A percentile compares a stretch with the other conserved stretches of the same genome.
These are phyloP conservation scores for Halesus radiatus DNA, from an alignment of 1,140 invertebrate genomes.

Conservation along the genomic window DNA sequence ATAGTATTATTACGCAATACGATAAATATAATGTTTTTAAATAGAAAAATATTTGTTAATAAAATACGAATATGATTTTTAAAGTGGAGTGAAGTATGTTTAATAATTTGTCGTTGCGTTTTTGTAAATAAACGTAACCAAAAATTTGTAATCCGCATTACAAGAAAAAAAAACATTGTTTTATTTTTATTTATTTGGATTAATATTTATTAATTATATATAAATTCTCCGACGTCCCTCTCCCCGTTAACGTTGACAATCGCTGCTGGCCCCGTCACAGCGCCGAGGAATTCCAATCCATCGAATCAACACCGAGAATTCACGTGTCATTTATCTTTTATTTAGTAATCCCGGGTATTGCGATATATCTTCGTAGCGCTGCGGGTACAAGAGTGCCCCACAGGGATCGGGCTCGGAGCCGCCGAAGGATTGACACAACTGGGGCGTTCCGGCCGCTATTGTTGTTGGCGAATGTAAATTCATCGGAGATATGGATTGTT, in stretches of 20 bases:
- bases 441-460: constrained; percentile 28
- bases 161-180: no score
- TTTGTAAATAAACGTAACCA: no score
- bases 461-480: constrained; percentile 25
- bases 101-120: no score
- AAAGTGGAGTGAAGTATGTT: no score
- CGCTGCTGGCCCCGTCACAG: background rate
- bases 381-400: background rate
- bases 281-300: background rate
- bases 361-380: background rate
- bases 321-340: constrained; percentile 26
- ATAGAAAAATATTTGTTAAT: no score
- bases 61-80: no score
- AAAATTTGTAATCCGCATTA: no score
- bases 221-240: no score
- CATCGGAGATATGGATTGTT: constrained; percentile 22
- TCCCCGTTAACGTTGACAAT: constrained; percentile 12
- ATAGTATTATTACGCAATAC: no score
- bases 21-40: no score
- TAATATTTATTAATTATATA: no score
- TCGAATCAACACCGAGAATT: constrained; percentile 16
- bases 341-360: constrained; percentile 10
- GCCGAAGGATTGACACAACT: constrained; percentile 43
- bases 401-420: constrained; percentile 9
- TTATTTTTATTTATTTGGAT: no score